phyloP scores from a whole-genome alignment of 1,140 invertebrate species.

The Diorhabda carinulata region DNA sequence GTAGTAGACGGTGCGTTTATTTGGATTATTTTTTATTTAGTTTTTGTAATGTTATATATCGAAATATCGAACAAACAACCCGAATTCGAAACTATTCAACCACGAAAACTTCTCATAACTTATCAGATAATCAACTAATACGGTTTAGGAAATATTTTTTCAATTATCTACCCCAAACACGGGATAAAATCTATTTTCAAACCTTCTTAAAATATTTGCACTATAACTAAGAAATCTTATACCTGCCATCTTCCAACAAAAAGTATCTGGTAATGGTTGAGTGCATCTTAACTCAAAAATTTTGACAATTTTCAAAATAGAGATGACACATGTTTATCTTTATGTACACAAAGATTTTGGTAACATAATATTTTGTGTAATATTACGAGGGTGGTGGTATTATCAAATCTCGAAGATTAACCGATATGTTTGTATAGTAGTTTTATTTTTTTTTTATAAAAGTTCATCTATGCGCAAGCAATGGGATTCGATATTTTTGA shows the following conservation, averaged over 20 bases:
- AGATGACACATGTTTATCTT: constrained; percentile 25
- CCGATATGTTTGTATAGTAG: constrained; percentile 24
- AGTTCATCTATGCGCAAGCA: constrained; percentile 23
- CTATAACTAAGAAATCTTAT: constrained; percentile 9
- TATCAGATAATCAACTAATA: constrained; percentile 4
- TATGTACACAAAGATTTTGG: constrained; percentile 19
- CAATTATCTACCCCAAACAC: constrained; percentile 14
- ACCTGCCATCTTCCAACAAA: constrained; percentile 7
- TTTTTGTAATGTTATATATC: too few species aligned
- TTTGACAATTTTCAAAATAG: constrained; percentile 24
- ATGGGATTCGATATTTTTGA: constrained; percentile 19
- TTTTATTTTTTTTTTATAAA: constrained; percentile 21
- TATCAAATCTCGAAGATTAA: constrained; percentile 15
- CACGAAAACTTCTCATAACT: not conserved
- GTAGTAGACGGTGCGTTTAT: too few species aligned
- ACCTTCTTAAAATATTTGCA: constrained; percentile 17
- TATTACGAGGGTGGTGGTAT: constrained; percentile 17
- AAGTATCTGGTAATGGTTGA: constrained; percentile 15
- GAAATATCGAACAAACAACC: not conserved
- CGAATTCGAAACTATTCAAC: not conserved
- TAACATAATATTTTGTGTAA: constrained; percentile 30
- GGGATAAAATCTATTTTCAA: constrained; percentile 19
- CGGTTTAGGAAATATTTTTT: constrained; percentile 13
- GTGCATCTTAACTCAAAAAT: constrained; percentile 21
- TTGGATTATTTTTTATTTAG: too few species aligned